Evolutionary conservation across 2,797 vertebrate species (phyloP).

Genomic region (Cephalopachus bancanus): DNA sequence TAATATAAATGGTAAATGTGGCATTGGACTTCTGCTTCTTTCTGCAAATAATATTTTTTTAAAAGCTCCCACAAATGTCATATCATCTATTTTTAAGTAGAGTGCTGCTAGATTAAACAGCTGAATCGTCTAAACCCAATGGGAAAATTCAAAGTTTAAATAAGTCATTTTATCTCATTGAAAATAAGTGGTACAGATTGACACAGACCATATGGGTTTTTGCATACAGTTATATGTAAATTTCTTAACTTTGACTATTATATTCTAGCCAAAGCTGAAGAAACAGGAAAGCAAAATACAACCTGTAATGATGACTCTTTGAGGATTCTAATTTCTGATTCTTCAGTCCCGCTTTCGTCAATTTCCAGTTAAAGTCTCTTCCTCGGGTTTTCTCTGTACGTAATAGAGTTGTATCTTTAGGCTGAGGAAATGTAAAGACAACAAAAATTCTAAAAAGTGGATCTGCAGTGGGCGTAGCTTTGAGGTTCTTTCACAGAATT

Average conservation of each 20-base stretch:
- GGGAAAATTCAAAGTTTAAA: conserved; percentile 81
- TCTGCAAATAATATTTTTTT: conserved; percentile 78
- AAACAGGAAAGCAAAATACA: conserved; percentile 27
- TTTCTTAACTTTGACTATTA: conserved; percentile 50
- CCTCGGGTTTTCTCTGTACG: background rate
- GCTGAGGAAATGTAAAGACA: background rate
- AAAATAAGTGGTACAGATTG: conserved; percentile 68
- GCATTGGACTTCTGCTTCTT: conserved; percentile 77
- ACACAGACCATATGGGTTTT: conserved; percentile 68
- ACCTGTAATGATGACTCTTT: conserved; percentile 8
- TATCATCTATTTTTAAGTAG: conserved; percentile 83
- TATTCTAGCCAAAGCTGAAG: conserved; percentile 54
- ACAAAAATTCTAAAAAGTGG: background rate
- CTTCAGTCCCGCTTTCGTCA: background rate
- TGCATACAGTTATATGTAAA: conserved; percentile 20
- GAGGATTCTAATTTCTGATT: background rate
- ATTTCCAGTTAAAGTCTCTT: background rate
- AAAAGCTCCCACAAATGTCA: conserved; percentile 82
- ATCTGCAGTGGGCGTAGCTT: background rate
- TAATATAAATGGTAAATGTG: conserved; percentile 75
- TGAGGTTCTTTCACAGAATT: background rate
- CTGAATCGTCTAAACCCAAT: conserved; percentile 78
- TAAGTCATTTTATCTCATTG: conserved; percentile 77
- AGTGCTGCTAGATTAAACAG: conserved; percentile 82
- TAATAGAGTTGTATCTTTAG: background rate